Base-by-base conservation (phyloP, 2,888 invertebrate species). In the Torymus aiolomorphi region DNA sequence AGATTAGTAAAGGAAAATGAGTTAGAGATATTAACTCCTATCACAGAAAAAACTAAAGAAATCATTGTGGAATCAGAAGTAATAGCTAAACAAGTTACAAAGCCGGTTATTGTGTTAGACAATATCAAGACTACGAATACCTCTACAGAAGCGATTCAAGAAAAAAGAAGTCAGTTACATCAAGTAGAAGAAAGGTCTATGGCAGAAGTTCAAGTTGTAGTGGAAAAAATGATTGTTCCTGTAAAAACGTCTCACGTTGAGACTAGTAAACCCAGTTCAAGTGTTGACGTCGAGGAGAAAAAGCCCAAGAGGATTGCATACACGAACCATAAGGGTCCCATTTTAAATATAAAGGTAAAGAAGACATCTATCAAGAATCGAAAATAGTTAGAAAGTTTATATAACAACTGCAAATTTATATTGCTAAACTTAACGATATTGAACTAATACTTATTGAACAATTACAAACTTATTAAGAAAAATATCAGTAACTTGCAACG, bases 291-390 rank as follows among this genome's bases (percentile, higher is more conserved):
- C 1, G 77, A 82, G 20, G 82, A 78, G 18, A 67, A 69, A 2
- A 80, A 73, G 8, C 56, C 66, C 4, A 66, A 63, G 54, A 86
- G 86, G 42, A 87, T 82, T 42, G 85, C 87, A 61, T 90, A 90
- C 76, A 86, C 87, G 14, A 85, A 85, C 63, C 90, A 90, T 83
- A 90, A 88, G 81, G 90, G 90, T 76, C 90, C 90, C 54, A 89
- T 90, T 82, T 86, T 90, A 83, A 88, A 89, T 82, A 88, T 90
- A 78, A 90, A 90, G 89, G 90, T 90, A 88, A 87, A 86, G 81
- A 76, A 69, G 73, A 76, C 10, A n/a, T 72, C 75, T 62, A 31
- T 16, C 61, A 74, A 77, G 72, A 73, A 76, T 61, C 14, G 67
- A 71, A 76, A 80, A 10, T 69, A 80, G 62, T 49, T 74, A 65